Conservation (phyloP, 2,797 vertebrate species). For the Buceros bicornis region DNA sequence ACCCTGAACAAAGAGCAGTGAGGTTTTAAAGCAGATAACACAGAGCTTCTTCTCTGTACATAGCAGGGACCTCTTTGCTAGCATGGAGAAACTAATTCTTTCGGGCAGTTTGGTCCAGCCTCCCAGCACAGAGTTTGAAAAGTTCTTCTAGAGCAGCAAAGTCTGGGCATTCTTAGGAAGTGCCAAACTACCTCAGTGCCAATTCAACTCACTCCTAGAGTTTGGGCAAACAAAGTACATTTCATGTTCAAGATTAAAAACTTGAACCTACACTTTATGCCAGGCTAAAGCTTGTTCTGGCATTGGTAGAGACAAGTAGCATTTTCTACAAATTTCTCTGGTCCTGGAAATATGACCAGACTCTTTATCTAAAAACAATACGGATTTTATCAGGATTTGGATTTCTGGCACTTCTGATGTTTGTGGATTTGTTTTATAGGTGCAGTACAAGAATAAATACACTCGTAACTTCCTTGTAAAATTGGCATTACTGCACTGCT, state of each 20-base stretch:
- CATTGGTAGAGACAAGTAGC: not conserved
- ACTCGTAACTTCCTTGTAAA: not conserved
- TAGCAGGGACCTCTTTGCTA: not conserved
- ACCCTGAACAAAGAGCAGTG: fast-evolving
- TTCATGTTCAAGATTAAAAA: not conserved
- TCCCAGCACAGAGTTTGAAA: not conserved
- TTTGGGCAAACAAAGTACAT: not conserved
- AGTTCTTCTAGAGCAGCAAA: fast-evolving
- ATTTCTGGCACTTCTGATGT: no score
- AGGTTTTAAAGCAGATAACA: not conserved
- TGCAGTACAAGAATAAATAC: not conserved
- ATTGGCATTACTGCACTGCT: not conserved
- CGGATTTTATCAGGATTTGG: not conserved
- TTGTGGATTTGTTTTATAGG: not conserved
- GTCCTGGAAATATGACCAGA: not conserved
- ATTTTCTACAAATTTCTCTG: not conserved
- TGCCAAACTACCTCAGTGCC: not conserved
- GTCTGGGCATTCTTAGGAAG: not conserved
- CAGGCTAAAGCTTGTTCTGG: not conserved
- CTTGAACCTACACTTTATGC: not conserved
- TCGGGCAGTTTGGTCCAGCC: not conserved
- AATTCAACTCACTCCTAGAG: not conserved
- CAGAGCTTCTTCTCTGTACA: not conserved
- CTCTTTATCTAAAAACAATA: not conserved
- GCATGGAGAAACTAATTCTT: not conserved